Evolutionary conservation across 1,140 invertebrate genomes (phyloP).

Genomic region (Eumaeus atala): DNA sequence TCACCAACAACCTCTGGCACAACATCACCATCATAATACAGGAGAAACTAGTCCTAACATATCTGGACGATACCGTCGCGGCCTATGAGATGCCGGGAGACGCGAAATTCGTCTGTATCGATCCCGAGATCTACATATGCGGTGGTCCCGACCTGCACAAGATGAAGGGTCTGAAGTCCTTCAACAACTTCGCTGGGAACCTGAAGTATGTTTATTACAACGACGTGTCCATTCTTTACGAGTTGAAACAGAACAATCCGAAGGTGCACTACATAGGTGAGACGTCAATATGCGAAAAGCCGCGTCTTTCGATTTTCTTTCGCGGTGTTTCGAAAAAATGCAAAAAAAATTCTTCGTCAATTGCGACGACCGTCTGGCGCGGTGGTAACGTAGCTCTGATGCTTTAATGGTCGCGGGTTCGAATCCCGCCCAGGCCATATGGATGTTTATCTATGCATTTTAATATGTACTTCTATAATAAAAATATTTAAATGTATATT

Average conservation of each 20-base stretch:
- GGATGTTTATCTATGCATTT: too few species aligned
- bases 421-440: too few species aligned
- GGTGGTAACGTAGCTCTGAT: too few species aligned
- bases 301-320: too few species aligned
- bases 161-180: conserved; percentile 82
- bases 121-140: conserved; percentile 94
- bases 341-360: too few species aligned
- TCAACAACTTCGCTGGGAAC: conserved; percentile 88
- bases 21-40: conserved; percentile 91
- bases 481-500: too few species aligned
- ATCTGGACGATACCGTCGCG: conserved; percentile 82
- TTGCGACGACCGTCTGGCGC: too few species aligned
- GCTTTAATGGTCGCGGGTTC: too few species aligned
- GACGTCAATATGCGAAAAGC: too few species aligned
- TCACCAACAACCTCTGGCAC: conserved; percentile 88
- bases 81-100: conserved; percentile 81
- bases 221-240: conserved; percentile 91
- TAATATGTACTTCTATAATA: too few species aligned
- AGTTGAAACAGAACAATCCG: conserved; percentile 85
- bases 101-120: conserved; percentile 88
- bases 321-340: too few species aligned
- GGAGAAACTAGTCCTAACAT: conserved; percentile 81
- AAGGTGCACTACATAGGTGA: conserved; percentile 84
- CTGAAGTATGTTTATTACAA: conserved; percentile 95
- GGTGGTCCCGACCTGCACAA: conserved; percentile 87